Base-by-base conservation (phyloP, 1,140 invertebrate species). In the Globodera rostochiensis region DNA sequence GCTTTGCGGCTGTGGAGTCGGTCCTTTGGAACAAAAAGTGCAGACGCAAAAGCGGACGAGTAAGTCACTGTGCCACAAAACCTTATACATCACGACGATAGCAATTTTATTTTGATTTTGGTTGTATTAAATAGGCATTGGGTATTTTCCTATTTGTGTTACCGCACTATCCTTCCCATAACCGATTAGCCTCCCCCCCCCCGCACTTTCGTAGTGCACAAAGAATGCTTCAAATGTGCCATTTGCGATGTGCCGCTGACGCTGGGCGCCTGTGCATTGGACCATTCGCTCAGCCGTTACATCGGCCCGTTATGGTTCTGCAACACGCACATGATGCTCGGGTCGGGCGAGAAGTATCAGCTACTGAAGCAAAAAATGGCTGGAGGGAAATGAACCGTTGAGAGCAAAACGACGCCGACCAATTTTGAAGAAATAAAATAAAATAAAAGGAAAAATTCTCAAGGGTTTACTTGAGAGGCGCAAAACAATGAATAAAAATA, bases 311-410 rank as follows among this genome's bases (percentile, higher is more conserved):
- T 82, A 47, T 82, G 81, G 81, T 82, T 82, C 50, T 82, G 81
- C 70, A 77, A 82, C n/a, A 21, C 21, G 0, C 81, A 82, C 70
- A 82, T 82, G 74, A 82, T 82, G 81, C 81, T 82, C 67, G 81
- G 81, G 13, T 80, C 81, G 46, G 81, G 81, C n/a, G 81, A 82
- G 69, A 82, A 82, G 69, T 60, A 50, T 7, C 70, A 80, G 66
- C 25, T 83, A n/a, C 15, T 82, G 53, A 82, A 81, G 66, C 36
- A 82, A n/a, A 82, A 82, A 82, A 66, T 25, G 47, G 67, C 46
- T 50, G 47, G 73, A 78, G n/a, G 45, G n/a, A 71, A 80, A 15
- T 36, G 46, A 46, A 74, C n/a, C 53, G 36, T 36, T 36, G 36
- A 36, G 53, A 53, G 53, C 8, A 53, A 53, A 53, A 15, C 9